A percentile compares a stretch with the other conserved stretches of the same genome.
Conservation (phyloP, 2,888 invertebrate genomes). For the Eupithecia subumbrata region DNA sequence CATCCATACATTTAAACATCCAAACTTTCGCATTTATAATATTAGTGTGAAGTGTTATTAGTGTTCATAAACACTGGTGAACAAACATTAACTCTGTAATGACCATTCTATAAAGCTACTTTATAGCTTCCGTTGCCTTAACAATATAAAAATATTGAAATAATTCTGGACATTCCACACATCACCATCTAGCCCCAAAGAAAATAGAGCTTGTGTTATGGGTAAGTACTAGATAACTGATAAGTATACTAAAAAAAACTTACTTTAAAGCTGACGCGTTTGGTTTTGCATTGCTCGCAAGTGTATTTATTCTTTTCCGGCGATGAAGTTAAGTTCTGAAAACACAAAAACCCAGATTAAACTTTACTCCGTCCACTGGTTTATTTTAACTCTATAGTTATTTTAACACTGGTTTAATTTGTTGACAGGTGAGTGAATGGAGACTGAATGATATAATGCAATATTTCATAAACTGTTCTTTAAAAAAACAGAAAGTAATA, state of each 20-base stretch:
- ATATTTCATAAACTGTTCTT: not conserved
- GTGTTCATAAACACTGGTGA: no score
- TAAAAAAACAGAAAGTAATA: no score
- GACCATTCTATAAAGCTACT: no score
- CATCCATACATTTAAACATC: no score
- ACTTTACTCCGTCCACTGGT: not conserved
- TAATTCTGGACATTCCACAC: not conserved
- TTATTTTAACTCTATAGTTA: no score
- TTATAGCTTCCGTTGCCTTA: no score
- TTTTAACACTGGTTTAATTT: not conserved
- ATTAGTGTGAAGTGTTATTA: no score
- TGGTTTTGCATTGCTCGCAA: constrained; percentile 58
- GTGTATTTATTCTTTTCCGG: constrained; percentile 46
- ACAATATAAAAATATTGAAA: not conserved
- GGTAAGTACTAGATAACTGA: not conserved
- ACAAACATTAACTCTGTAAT: no score
- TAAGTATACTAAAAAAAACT: constrained; percentile 51
- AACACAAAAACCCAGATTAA: not conserved
- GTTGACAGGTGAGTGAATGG: not conserved
- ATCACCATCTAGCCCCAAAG: not conserved
- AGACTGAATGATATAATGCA: not conserved
- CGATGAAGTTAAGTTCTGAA: constrained; percentile 29
- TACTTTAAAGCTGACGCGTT: constrained; percentile 68
- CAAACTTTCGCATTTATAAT: no score
- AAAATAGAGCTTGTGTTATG: not conserved